A percentile compares a stretch with the other conserved stretches of the same genome.
Conservation (phyloP, 2,888 invertebrate species). For the Biston betularia region DNA sequence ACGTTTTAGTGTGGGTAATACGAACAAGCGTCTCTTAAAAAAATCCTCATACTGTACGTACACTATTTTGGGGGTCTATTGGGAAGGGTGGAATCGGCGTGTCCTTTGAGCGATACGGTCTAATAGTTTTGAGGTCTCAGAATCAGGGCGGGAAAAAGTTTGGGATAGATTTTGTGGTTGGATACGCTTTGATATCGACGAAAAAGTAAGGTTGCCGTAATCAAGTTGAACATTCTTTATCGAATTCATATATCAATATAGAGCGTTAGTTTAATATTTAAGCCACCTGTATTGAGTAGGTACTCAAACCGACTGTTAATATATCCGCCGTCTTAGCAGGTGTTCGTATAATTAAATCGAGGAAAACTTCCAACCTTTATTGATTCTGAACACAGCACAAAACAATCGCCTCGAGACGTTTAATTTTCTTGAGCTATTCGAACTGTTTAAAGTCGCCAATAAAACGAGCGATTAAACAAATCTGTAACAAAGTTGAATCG, state of each 20-base stretch:
- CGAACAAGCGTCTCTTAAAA: constrained; percentile 5
- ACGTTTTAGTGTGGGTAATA: constrained; percentile 6
- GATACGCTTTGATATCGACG: constrained; percentile 39
- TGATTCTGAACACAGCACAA: constrained; percentile 39
- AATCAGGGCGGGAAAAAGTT: constrained; percentile 46
- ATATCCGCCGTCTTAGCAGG: constrained; percentile 2
- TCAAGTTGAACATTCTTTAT: constrained; percentile 33
- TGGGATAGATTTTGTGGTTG: constrained; percentile 44
- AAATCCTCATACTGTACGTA: constrained; percentile 28
- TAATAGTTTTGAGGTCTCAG: constrained; percentile 49
- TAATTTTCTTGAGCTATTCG: constrained; percentile 39
- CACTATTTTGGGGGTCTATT: constrained; percentile 29
- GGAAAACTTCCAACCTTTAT: constrained; percentile 26
- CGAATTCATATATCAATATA: constrained; percentile 33
- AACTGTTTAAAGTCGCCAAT: constrained; percentile 45
- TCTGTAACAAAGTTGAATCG: constrained; percentile 69
- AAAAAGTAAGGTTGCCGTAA: constrained; percentile 30
- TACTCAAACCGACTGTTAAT: constrained; percentile 9
- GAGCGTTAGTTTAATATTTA: constrained; percentile 26
- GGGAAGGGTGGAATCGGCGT: constrained; percentile 42
- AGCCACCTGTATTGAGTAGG: constrained; percentile 17
- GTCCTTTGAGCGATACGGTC: constrained; percentile 42
- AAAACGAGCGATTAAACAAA: constrained; percentile 64
- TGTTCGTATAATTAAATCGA: constrained; percentile 28
- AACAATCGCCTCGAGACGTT: constrained; percentile 41